These are phyloP conservation scores for Catonia carolina DNA, from an alignment of 2,888 invertebrate genomes.

Conservation along the genomic window DNA sequence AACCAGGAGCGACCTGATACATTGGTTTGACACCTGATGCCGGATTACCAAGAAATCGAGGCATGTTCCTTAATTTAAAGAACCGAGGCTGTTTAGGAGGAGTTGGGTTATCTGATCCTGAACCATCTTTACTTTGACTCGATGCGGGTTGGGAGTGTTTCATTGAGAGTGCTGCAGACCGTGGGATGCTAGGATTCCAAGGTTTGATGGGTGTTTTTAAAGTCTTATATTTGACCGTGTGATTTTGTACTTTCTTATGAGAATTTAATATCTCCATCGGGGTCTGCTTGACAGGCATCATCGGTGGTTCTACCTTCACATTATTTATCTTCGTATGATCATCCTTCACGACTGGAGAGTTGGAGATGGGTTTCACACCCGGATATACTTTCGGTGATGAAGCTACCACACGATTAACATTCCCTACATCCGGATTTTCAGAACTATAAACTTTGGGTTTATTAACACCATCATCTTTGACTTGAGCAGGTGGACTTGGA, in stretches of 20 bases:
- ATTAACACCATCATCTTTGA: too few species aligned
- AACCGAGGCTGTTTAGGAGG: constrained; percentile 48
- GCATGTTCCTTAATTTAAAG: constrained; percentile 51
- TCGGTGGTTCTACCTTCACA: constrained; percentile 12
- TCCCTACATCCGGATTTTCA: too few species aligned
- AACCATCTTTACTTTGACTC: constrained; percentile 20
- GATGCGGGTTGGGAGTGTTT: constrained; percentile 40
- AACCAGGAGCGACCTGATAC: constrained; percentile 45
- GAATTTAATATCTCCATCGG: not conserved
- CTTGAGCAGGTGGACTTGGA: too few species aligned
- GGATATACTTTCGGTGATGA: constrained; percentile 14
- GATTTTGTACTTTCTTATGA: constrained; percentile 29
- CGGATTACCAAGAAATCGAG: constrained; percentile 51
- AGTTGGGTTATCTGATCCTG: constrained; percentile 23
- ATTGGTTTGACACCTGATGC: constrained; percentile 55
- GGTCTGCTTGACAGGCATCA: constrained; percentile 11
- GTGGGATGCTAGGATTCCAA: constrained; percentile 54
- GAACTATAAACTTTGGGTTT: too few species aligned
- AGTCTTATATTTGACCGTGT: constrained; percentile 50
- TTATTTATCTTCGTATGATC: constrained; percentile 6
- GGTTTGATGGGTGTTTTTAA: constrained; percentile 52
- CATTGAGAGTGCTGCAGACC: constrained; percentile 41
- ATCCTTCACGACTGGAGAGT: not conserved
- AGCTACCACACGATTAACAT: too few species aligned
- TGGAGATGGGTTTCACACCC: not conserved